Base-by-base conservation (phyloP, 2,888 invertebrate genomes). In the Xestia sexstrigata region DNA sequence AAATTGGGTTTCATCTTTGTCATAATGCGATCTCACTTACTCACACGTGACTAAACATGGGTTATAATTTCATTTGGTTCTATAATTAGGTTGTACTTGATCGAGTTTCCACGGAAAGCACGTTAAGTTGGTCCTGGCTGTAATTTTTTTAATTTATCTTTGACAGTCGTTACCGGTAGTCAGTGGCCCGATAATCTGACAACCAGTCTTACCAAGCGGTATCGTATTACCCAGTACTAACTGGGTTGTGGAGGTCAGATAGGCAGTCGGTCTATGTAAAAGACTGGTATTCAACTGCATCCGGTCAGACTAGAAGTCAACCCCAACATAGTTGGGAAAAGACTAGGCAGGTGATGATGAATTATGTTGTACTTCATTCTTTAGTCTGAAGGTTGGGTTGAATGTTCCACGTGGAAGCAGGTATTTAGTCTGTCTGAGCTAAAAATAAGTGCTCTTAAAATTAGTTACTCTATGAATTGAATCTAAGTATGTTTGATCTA, bases 401-500 rank as follows among this genome's bases (percentile, higher is more conserved):
- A 81, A 58, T 52, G 23, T 26, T 15, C 55, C 17, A 42, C 58
- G 49, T 11, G 0, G n/a, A 26, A 55, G 23, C 47, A 47, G 20
- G 15, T 55, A 42, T 55, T n/a, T 55, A 65, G 60, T 65, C 39
- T 55, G 35, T 30, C 15, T 68, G 11, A 35, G 13, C 42, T 45
- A 60, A 74, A 73, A 67, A 73, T 79, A 75, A 62, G 6, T 62
- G 58, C 2, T 62, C 15, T 15, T 13, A 23, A 75, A 58, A 69
- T 42, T 0, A 8, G 8, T 60, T 17, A 8, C 45, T 23, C 62
- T 52, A 35, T 45, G 23, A 45, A 62, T 62, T 20, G 1, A 63
- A 26, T 42, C 1, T 9, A 17, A 17, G 1, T 8, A 23, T 55
- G 35, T 65, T 55, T 35, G 23, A 52, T 45, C 26, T n/a, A 17